Conservation (phyloP, 2,888 invertebrate genomes). For the Macrophya alboannulata region DNA sequence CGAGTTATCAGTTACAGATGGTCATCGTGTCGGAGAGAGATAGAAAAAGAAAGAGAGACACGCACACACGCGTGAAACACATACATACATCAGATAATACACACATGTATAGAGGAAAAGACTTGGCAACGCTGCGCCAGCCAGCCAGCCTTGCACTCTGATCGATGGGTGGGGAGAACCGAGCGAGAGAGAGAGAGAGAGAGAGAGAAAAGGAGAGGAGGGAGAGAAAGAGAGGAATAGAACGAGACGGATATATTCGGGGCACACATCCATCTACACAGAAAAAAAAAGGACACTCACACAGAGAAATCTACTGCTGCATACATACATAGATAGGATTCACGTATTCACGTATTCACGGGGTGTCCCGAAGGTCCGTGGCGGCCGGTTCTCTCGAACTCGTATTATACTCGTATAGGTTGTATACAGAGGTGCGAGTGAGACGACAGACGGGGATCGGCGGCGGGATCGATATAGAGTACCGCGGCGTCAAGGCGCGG, state of each 20-base stretch:
- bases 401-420: constrained; percentile 32
- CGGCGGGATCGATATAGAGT: constrained; percentile 55
- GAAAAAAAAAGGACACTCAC: neutral
- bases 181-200: constrained; percentile 26
- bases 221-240: constrained; percentile 6
- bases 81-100: constrained; percentile 36
- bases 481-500: constrained; percentile 49
- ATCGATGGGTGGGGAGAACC: constrained; percentile 47
- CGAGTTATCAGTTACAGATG: constrained; percentile 71
- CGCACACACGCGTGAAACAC: too few species aligned
- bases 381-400: constrained; percentile 19
- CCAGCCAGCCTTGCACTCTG: constrained; percentile 65
- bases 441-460: constrained; percentile 54
- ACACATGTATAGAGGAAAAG: constrained; percentile 52
- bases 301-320: constrained; percentile 1
- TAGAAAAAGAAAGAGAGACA: neutral
- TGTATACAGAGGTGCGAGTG: constrained; percentile 20
- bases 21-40: constrained; percentile 25
- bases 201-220: constrained; percentile 32
- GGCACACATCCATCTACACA: constrained; percentile 10
- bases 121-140: constrained; percentile 70
- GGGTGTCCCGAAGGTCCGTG: constrained; percentile 54
- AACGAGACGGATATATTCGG: neutral
- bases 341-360: constrained; percentile 51
- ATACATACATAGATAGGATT: neutral